Conservation (phyloP, 2,113 vertebrate species). For the human region DNA sequence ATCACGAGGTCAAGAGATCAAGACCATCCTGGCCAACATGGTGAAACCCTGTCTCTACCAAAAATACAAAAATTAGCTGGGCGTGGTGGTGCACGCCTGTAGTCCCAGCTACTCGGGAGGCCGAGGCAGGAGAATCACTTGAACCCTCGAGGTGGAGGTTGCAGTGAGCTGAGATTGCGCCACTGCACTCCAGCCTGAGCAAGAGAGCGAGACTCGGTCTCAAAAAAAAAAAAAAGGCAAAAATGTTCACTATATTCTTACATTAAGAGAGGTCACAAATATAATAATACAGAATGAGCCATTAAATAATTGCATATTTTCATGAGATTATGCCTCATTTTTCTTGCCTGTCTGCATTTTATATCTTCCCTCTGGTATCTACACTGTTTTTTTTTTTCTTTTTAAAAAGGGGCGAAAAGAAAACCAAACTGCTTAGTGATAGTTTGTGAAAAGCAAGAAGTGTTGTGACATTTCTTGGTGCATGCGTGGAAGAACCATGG, state of each 20-base stretch:
- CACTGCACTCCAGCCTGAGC: no score
- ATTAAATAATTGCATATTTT: not conserved
- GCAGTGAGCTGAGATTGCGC: no score
- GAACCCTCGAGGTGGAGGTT: no score
- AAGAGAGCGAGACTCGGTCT: no score
- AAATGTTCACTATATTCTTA: no score
- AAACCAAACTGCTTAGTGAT: not conserved
- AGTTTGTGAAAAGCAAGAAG: not conserved
- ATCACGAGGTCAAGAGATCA: no score
- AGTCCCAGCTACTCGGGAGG: no score
- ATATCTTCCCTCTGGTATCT: not conserved
- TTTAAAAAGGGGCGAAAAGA: not conserved
- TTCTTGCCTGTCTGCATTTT: not conserved
- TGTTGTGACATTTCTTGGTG: not conserved
- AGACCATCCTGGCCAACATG: no score
- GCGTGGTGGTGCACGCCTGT: fast-evolving
- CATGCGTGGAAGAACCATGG: not conserved
- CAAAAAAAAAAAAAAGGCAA: no score
- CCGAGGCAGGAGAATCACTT: no score
- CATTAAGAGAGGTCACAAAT: not conserved
- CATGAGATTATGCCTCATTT: not conserved
- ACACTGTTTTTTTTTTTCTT: not conserved
- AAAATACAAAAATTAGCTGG: no score
- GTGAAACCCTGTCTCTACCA: no score
- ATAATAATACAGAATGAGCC: not conserved